Conservation (phyloP, 2,888 invertebrate species). For the Sesamia inferens region DNA sequence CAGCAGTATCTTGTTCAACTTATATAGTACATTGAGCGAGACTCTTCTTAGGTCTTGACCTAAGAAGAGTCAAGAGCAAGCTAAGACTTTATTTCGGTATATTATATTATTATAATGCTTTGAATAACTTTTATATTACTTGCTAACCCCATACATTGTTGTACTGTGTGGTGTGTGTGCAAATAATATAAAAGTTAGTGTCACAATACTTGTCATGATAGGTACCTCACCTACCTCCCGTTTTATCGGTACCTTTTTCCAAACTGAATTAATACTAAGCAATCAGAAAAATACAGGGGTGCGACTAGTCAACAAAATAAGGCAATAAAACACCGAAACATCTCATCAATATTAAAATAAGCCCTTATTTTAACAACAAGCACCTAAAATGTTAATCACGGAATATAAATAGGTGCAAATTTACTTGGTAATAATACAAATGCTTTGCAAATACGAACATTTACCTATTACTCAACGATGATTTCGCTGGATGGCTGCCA, state of each 20-base stretch:
- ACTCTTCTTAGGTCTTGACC: too few species aligned
- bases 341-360: conserved; percentile 50
- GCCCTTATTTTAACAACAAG: conserved; percentile 45
- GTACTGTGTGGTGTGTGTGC: background rate
- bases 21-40: too few species aligned
- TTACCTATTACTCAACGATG: conserved; percentile 76
- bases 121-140: background rate
- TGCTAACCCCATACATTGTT: too few species aligned
- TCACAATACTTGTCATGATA: background rate
- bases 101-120: background rate
- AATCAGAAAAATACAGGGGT: conserved; percentile 6
- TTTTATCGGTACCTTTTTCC: background rate
- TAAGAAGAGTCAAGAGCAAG: too few species aligned
- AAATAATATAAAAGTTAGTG: background rate
- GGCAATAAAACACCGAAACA: conserved; percentile 20
- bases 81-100: too few species aligned
- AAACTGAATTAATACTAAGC: background rate
- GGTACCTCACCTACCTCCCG: background rate
- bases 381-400: conserved; percentile 62
- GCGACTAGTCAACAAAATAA: conserved; percentile 17
- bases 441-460: conserved; percentile 75
- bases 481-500: conserved; percentile 78
- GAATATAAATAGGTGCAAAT: conserved; percentile 69
- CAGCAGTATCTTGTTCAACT: too few species aligned
- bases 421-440: conserved; percentile 75